A percentile compares a stretch with the other conserved stretches of the same genome.
Evolutionary conservation across 2,113 vertebrate genomes (phyloP).

Genomic region (Prochilodus magdalenae): DNA sequence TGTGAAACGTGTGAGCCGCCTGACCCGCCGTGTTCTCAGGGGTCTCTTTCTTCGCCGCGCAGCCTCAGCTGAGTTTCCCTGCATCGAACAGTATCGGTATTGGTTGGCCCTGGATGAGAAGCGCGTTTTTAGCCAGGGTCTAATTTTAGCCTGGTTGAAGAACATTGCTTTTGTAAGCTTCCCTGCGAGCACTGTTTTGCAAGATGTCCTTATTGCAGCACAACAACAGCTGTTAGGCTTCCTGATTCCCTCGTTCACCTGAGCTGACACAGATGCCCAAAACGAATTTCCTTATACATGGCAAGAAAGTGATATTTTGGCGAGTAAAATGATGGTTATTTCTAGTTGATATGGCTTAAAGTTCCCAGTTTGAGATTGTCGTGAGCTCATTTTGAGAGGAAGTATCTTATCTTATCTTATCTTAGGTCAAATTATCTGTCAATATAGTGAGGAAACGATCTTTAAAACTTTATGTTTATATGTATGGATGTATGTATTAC

Average conservation of each 20-base stretch:
- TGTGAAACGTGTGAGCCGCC: background rate
- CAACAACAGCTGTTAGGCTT: conserved; percentile 20
- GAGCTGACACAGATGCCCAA: background rate
- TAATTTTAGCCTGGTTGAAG: conserved; percentile 26
- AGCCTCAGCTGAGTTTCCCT: background rate
- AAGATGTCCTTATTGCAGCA: background rate
- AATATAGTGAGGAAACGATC: too few species aligned
- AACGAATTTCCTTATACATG: too few species aligned
- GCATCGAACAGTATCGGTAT: background rate
- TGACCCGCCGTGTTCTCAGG: background rate
- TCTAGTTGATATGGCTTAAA: too few species aligned
- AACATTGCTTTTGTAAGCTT: conserved; percentile 21
- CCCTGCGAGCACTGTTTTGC: background rate
- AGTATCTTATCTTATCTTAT: too few species aligned
- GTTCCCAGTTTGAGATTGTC: too few species aligned
- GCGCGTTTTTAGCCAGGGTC: background rate
- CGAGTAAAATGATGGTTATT: too few species aligned
- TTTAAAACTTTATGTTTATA: too few species aligned
- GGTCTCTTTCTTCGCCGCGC: background rate
- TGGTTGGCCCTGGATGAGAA: conserved; percentile 8
- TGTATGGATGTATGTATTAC: too few species aligned
- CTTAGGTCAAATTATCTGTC: too few species aligned
- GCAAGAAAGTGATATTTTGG: too few species aligned
- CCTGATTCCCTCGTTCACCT: background rate
- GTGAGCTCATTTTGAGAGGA: too few species aligned